Evolutionary conservation across 1,140 invertebrate genomes (phyloP), one percentile per base, ranked within the genome.

Genomic region (Asbolus verrucosus): DNA sequence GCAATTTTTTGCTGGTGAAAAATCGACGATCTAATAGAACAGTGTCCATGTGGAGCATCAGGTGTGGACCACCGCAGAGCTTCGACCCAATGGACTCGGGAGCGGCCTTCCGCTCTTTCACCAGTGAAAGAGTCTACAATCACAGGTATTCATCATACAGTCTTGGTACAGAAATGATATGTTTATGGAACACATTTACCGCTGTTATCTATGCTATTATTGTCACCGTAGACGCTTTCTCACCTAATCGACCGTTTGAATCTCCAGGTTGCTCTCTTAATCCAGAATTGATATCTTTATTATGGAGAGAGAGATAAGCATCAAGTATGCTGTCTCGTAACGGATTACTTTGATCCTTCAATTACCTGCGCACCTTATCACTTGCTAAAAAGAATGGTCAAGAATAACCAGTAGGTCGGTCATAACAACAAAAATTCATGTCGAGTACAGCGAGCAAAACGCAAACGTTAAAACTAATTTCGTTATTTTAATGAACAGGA

Each of bases 21-120:
- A 30, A 30, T 5, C 4, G 9, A 8, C 27, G 27, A 30, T 30
- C 15, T 41, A 54, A 54, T 54, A 54, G 46, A 54, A 54, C 18
- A 18, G 16, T 21, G 21, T 43, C 6, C 9, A 68, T 67, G 46
- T 54, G 31, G 65, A 30, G 11, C 33, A 67, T 54, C 31, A 67
- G 65, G 65, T 67, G 65, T 69, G 67, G 67, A 69, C 67, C 61
- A 69, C 67, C 54, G 59, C 50, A 16, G 67, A 43, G 67, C 41
- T 50, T 59, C 67, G 67, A 69, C 67, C 67, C 39, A 36, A 16
- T 63, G 36, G 36, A 69, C 24, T 54, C 54, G 59, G 59, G 67
- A 62, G 67, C 67, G 54, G 54, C 59, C 61, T 63, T 63, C 61
- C 61, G 61, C 39, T 63, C 61, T 63, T 63, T 63, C 61, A 63